A percentile compares a stretch with the other conserved stretches of the same genome.
These are phyloP conservation scores for Autographa pulchrina DNA, from an alignment of 2,888 invertebrate genomes.

Conservation along the genomic window DNA sequence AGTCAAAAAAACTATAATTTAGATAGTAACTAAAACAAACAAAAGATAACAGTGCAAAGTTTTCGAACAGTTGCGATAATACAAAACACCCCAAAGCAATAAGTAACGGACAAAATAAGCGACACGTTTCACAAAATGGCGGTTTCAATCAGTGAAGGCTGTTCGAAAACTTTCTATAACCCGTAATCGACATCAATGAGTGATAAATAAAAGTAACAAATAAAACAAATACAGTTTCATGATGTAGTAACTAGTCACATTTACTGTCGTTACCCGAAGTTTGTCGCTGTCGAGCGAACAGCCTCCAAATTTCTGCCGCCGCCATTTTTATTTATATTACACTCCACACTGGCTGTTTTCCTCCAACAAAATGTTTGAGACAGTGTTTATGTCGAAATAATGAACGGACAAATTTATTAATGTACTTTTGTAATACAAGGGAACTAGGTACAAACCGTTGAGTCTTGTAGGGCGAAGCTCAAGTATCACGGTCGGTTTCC, in stretches of 20 bases:
- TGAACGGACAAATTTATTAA: slow-evolving; percentile 42
- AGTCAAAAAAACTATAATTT: slow-evolving; percentile 45
- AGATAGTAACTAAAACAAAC: slow-evolving; percentile 50
- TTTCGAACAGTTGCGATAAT: slow-evolving; percentile 89
- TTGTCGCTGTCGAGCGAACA: slow-evolving; percentile 88
- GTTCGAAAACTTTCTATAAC: slow-evolving; percentile 91
- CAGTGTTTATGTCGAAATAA: slow-evolving; percentile 91
- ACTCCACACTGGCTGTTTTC: slow-evolving; percentile 78
- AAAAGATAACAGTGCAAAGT: slow-evolving; percentile 85
- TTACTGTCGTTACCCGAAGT: slow-evolving; percentile 79
- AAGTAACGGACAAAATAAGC: slow-evolving; percentile 66
- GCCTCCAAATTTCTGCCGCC: slow-evolving; percentile 90
- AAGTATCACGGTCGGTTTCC: slow-evolving; percentile 25
- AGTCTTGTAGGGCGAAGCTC: slow-evolving; percentile 18
- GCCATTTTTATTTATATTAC: slow-evolving; percentile 78
- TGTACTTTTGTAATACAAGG: slow-evolving; percentile 26
- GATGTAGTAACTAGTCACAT: slow-evolving; percentile 77
- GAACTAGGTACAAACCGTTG: slow-evolving; percentile 37
- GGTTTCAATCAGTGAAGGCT: slow-evolving; percentile 90
- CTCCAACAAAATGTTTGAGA: slow-evolving; percentile 88
- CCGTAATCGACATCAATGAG: slow-evolving; percentile 76
- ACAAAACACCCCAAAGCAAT: slow-evolving; percentile 79
- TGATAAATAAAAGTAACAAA: slow-evolving; percentile 77
- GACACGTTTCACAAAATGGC: slow-evolving; percentile 81
- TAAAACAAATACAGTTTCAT: slow-evolving; percentile 79